Percentiles rank a stretch among this genome's conserved stretches.
These are phyloP conservation scores for Microctonus brassicae DNA, from an alignment of 2,888 invertebrate species.

Conservation along the genomic window DNA sequence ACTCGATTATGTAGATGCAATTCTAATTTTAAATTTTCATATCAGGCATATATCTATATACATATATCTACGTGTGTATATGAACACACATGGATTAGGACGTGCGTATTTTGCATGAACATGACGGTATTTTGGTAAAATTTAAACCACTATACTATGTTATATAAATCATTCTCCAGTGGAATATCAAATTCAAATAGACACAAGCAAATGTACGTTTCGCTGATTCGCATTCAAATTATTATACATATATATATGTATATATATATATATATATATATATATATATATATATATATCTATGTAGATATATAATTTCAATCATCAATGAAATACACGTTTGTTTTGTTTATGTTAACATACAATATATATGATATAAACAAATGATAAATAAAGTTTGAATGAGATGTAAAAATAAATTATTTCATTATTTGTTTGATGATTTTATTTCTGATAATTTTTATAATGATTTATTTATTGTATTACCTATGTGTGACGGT, in stretches of 20 bases:
- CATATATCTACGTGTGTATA: background rate
- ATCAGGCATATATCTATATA: background rate
- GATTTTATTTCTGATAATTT: no score
- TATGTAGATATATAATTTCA: background rate
- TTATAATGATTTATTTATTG: background rate
- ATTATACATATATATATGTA: no score
- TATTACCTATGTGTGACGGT: background rate
- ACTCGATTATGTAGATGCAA: conserved; percentile 3
- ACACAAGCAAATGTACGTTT: background rate
- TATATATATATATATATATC: no score
- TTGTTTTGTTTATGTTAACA: background rate
- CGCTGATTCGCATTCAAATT: no score
- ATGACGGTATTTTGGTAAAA: background rate
- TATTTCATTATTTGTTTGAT: background rate
- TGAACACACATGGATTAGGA: background rate
- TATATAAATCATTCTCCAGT: background rate
- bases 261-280: no score
- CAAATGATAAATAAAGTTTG: no score
- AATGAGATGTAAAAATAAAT: background rate
- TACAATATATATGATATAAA: no score
- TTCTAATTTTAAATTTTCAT: background rate
- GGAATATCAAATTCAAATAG: background rate
- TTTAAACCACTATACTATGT: background rate
- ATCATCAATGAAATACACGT: background rate
- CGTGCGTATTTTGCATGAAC: background rate